These are phyloP conservation scores for Hemicrepidius hirtus DNA, from an alignment of 2,888 invertebrate genomes.

Conservation along the genomic window DNA sequence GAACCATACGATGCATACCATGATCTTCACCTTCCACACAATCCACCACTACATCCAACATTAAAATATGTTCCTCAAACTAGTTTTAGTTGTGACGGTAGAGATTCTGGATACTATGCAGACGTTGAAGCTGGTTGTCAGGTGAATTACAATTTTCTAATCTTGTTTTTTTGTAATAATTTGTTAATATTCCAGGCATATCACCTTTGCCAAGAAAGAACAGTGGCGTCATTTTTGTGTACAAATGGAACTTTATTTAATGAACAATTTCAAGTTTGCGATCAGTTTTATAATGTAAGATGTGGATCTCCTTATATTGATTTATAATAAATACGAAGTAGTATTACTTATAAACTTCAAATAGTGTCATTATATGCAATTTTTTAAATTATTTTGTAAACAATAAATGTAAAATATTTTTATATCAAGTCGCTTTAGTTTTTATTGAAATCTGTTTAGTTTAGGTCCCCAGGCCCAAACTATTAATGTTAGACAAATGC, in stretches of 20 bases:
- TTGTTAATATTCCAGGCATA: constrained; percentile 73
- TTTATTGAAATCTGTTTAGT: no score
- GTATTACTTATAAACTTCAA: no score
- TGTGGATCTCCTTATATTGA: constrained; percentile 78
- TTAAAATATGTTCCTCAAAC: constrained; percentile 72
- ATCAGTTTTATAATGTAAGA: constrained; percentile 80
- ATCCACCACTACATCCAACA: constrained; percentile 76
- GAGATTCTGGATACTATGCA: constrained; percentile 81
- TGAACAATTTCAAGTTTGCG: constrained; percentile 81
- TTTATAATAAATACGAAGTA: constrained; percentile 69
- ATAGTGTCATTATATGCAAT: no score
- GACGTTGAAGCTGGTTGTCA: constrained; percentile 83
- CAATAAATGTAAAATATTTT: no score
- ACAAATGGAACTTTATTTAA: constrained; percentile 80
- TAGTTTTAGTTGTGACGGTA: constrained; percentile 78
- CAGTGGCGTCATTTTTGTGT: constrained; percentile 77
- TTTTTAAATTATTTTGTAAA: no score
- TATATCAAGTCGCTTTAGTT: no score
- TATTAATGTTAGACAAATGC: no score
- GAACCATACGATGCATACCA: constrained; percentile 75
- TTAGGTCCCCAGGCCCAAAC: no score
- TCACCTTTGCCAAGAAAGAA: constrained; percentile 78
- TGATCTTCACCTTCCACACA: constrained; percentile 75
- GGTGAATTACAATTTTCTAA: constrained; percentile 67
- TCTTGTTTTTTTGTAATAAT: no score